phyloP scores from a whole-genome alignment of 1,140 invertebrate genomes.

The Ptiloglossa arizonensis region DNA sequence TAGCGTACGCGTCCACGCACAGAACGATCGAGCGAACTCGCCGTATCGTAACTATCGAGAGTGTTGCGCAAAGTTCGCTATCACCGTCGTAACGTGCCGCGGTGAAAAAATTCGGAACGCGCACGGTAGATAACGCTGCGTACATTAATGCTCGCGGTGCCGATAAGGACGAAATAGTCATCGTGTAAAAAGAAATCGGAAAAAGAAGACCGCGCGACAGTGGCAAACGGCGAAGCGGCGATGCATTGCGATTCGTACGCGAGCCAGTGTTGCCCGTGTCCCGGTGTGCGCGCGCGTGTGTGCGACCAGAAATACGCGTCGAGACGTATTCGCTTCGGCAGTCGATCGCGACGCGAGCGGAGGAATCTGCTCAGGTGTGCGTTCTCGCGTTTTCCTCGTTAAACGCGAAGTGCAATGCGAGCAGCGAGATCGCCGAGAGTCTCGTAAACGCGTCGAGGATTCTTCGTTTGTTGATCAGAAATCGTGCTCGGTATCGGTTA shows the following conservation, averaged over 20 bases:
- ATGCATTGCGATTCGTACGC: neutral
- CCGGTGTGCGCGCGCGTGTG: conserved; percentile 16
- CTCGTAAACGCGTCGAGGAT: conserved; percentile 6
- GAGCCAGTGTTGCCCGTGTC: neutral
- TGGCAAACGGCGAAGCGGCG: neutral
- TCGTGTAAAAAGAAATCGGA: neutral
- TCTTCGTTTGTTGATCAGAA: no score
- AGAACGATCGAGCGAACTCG: no score
- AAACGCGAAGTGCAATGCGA: conserved; percentile 5
- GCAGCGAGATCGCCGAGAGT: neutral
- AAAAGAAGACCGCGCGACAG: neutral
- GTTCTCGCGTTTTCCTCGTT: conserved; percentile 2
- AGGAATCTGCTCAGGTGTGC: conserved; percentile 50
- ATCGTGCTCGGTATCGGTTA: neutral
- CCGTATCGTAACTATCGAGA: neutral
- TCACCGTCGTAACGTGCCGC: no score
- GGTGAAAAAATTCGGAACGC: neutral
- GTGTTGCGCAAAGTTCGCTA: neutral
- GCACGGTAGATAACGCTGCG: neutral
- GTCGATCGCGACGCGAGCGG: conserved; percentile 55
- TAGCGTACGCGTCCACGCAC: neutral
- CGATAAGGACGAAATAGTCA: neutral
- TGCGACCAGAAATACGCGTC: conserved; percentile 53
- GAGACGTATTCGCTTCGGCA: conserved; percentile 48
- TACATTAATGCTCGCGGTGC: neutral